A percentile compares a stretch with the other conserved stretches of the same genome.
Conservation (phyloP, 1,140 invertebrate species). For the Trachymyrmex cornetzi region DNA sequence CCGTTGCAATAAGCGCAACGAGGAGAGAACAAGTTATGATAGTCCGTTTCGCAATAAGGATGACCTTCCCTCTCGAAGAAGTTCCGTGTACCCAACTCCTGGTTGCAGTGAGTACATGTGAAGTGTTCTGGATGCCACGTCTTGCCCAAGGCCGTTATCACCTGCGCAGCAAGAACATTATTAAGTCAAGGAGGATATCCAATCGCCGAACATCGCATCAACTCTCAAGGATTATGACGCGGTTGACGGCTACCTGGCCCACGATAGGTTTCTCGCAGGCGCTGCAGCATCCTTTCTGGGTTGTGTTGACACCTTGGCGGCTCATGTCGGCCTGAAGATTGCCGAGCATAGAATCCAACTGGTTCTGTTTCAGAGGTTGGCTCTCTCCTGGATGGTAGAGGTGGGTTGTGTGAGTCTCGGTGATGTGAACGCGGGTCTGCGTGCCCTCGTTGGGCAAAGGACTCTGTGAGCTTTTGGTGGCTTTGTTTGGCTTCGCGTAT, state of each 20-base stretch:
- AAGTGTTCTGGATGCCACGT: slow-evolving; percentile 99
- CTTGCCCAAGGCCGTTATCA: slow-evolving; percentile 98
- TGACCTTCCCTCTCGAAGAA: slow-evolving; percentile 99
- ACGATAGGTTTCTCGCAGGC: slow-evolving; percentile 99
- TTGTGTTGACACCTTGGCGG: slow-evolving; percentile 98
- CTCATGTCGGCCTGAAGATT: slow-evolving; percentile 98
- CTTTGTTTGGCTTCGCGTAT: slow-evolving; percentile 91
- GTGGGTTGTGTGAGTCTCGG: slow-evolving; percentile 85
- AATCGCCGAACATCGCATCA: no score
- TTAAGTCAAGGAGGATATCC: background rate
- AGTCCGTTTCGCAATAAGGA: slow-evolving; percentile 99
- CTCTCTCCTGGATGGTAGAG: slow-evolving; percentile 85
- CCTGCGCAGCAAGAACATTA: slow-evolving; percentile 85
- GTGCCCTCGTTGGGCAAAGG: slow-evolving; percentile 81
- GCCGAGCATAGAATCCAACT: slow-evolving; percentile 97
- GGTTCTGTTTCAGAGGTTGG: slow-evolving; percentile 86
- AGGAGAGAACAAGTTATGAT: slow-evolving; percentile 99
- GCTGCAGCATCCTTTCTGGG: slow-evolving; percentile 99
- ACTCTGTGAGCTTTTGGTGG: slow-evolving; percentile 84
- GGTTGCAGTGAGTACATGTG: slow-evolving; percentile 98
- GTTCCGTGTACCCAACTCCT: slow-evolving; percentile 98
- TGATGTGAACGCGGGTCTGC: slow-evolving; percentile 83
- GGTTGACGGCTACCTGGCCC: slow-evolving; percentile 91
- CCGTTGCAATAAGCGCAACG: slow-evolving; percentile 99
- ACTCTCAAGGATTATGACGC: background rate